Conservation (phyloP, 2,113 vertebrate species). For the Ardeotis arabs region DNA sequence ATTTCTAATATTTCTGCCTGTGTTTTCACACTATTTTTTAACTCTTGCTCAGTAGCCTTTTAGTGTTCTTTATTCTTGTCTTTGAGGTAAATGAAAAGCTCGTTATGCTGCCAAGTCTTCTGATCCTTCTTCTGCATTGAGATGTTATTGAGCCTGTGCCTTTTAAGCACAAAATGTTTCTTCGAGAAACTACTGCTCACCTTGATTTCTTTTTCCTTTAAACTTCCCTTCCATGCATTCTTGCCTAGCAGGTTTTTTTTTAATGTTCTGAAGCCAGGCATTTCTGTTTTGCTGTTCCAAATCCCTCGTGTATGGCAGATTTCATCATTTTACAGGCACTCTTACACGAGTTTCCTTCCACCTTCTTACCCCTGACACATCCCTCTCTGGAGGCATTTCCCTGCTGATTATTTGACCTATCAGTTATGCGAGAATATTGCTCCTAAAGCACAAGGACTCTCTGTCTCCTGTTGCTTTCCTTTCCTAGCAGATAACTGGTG, state of each 20-base stretch:
- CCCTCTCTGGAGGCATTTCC: background rate
- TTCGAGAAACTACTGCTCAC: background rate
- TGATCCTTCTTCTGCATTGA: constrained; percentile 36
- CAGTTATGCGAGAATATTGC: background rate
- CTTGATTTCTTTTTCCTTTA: constrained; percentile 55
- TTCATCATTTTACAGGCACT: background rate
- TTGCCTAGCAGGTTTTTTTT: background rate
- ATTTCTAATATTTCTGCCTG: background rate
- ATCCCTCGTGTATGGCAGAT: background rate
- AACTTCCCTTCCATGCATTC: constrained; percentile 3
- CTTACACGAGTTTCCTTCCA: background rate
- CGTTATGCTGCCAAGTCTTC: background rate
- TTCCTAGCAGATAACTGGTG: background rate
- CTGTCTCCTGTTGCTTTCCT: background rate
- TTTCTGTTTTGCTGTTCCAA: background rate
- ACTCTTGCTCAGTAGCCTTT: constrained; percentile 16
- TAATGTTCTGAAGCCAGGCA: background rate
- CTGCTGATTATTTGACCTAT: background rate
- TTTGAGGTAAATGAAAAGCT: constrained; percentile 58
- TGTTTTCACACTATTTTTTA: background rate
- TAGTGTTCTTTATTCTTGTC: constrained; percentile 37
- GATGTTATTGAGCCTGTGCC: constrained; percentile 17
- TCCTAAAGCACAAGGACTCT: background rate
- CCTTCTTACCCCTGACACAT: background rate
- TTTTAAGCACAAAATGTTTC: constrained; percentile 41